phyloP scores from a whole-genome alignment of 2,113 vertebrate genomes.

The Phaethon lepturus region DNA sequence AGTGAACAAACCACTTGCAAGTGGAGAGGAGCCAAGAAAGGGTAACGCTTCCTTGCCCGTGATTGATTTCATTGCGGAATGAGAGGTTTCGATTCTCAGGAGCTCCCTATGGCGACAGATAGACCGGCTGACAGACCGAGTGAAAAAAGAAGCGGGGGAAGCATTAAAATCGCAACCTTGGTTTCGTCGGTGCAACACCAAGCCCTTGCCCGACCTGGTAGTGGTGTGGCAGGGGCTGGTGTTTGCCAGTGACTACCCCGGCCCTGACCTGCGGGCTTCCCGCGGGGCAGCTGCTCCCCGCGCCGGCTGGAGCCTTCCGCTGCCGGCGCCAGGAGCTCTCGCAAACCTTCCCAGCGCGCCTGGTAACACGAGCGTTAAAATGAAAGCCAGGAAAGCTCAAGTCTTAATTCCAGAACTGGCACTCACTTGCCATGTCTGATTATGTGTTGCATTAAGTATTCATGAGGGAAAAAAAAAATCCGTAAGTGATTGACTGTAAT shows the following conservation, averaged over 20 bases:
- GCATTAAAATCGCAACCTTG: neutral
- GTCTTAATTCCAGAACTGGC: neutral
- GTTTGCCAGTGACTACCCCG: neutral
- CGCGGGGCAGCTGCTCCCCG: neutral
- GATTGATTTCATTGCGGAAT: neutral
- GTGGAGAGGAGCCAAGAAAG: neutral
- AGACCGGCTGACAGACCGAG: neutral
- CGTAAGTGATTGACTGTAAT: neutral
- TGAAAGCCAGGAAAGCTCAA: neutral
- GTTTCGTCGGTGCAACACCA: neutral
- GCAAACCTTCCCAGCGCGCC: neutral
- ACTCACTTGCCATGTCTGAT: neutral
- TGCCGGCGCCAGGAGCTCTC: fast-evolving
- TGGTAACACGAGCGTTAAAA: neutral
- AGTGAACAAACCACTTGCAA: neutral
- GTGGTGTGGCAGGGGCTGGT: neutral
- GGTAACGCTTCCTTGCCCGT: neutral
- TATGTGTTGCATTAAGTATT: neutral
- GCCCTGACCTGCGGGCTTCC: neutral
- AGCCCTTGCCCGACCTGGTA: neutral
- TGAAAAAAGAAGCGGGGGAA: neutral
- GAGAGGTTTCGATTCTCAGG: neutral
- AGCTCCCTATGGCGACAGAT: neutral
- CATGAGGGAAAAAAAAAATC: neutral
- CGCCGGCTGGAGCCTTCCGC: neutral